phyloP scores from a whole-genome alignment of 1,140 invertebrate species.

The Drosophila kepulauana region DNA sequence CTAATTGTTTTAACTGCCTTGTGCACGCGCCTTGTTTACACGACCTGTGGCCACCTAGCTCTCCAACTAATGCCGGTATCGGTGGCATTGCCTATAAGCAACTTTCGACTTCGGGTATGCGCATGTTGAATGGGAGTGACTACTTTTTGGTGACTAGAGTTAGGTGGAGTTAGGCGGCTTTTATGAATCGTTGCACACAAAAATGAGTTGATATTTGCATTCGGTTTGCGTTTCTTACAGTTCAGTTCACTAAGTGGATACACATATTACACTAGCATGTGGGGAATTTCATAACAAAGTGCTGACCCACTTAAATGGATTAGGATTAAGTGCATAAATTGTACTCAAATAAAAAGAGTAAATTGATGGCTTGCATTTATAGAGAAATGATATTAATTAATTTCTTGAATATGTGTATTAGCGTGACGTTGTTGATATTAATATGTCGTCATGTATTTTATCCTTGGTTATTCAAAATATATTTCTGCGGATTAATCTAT shows the following conservation, averaged over 20 bases:
- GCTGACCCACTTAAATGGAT: neutral
- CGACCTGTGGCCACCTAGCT: slow-evolving; percentile 17
- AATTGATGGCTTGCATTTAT: neutral
- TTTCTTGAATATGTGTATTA: neutral
- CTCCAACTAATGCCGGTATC: neutral
- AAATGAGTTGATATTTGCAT: slow-evolving; percentile 43
- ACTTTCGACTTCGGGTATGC: neutral
- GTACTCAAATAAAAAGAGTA: neutral
- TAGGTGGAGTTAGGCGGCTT: neutral
- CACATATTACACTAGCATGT: slow-evolving; percentile 4
- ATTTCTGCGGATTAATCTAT: too few relatives aligned
- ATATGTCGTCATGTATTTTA: too few relatives aligned
- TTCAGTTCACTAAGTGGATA: slow-evolving; percentile 14
- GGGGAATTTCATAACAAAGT: neutral
- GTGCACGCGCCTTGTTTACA: slow-evolving; percentile 62
- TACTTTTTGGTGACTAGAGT: neutral
- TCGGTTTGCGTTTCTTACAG: slow-evolving; percentile 16
- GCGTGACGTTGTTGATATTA: too few relatives aligned
- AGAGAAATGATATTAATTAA: neutral
- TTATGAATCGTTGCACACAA: slow-evolving; percentile 37
- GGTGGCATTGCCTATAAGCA: slow-evolving; percentile 16
- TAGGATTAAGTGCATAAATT: neutral
- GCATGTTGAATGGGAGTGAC: slow-evolving; percentile 2
- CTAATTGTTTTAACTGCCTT: slow-evolving; percentile 75
- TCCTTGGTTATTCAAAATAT: too few relatives aligned